Conservation (phyloP, 1,140 invertebrate genomes). For the Pararge aegeria region DNA sequence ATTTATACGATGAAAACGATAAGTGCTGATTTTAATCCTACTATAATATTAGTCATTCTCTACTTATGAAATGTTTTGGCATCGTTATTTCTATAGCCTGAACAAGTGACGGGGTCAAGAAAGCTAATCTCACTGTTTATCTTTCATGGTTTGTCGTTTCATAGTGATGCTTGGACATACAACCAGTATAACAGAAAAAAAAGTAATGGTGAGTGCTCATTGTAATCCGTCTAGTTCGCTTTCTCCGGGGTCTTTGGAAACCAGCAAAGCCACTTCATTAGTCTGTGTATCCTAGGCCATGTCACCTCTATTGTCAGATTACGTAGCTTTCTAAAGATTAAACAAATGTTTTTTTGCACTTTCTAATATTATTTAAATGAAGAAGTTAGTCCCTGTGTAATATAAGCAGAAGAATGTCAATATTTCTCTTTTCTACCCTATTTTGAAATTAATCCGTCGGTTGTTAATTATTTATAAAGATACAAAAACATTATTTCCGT, state of each 20-base stretch:
- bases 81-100: background rate
- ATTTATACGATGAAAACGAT: background rate
- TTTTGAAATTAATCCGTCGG: no score
- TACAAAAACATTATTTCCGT: no score
- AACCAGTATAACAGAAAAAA: background rate
- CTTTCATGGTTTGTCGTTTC: background rate
- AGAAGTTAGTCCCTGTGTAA: no score
- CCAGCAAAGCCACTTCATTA: background rate
- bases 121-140: background rate
- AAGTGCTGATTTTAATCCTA: background rate
- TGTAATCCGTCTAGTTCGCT: background rate
- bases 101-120: background rate
- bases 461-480: no score
- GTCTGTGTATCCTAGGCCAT: no score
- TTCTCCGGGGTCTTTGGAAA: background rate
- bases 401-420: no score
- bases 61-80: background rate
- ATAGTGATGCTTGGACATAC: background rate
- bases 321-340: no score
- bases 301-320: no score
- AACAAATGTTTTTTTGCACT: no score
- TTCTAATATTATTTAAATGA: no score
- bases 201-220: background rate
- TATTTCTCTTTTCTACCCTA: no score
- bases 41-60: background rate